These are phyloP conservation scores for Theonella swinhoei DNA, from an alignment of 37 sponge, comb jelly and placozoan species.

Conservation along the genomic window DNA sequence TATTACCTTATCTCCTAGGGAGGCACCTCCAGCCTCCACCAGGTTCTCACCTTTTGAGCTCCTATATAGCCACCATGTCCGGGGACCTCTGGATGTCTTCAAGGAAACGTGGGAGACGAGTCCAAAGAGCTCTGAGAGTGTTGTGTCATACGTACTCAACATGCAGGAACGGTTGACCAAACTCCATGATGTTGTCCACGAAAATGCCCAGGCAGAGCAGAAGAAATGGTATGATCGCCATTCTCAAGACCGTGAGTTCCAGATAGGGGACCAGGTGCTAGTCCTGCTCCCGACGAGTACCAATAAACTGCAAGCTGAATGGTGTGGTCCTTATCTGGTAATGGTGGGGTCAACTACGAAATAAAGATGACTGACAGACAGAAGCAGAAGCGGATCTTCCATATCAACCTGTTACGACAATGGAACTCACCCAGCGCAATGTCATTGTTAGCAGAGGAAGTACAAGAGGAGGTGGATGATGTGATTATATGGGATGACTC, in stretches of 20 bases:
- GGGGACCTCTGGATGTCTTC: slow-evolving; percentile 60
- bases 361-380: slow-evolving; percentile 17
- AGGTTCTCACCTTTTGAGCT: slow-evolving; percentile 61
- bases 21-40: slow-evolving; percentile 36
- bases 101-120: slow-evolving; percentile 46
- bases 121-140: slow-evolving; percentile 10
- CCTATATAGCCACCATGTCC: slow-evolving; percentile 36
- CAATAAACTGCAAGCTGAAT: slow-evolving; percentile 23
- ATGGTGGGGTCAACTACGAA: slow-evolving; percentile 16
- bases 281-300: slow-evolving; percentile 37
- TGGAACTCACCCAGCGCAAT: slow-evolving; percentile 1
- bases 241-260: slow-evolving; percentile 18
- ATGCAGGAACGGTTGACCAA: slow-evolving; percentile 28
- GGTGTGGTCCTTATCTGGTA: slow-evolving; percentile 46
- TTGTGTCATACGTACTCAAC: slow-evolving; percentile 31
- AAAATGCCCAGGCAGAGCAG: slow-evolving; percentile 38
- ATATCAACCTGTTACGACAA: slow-evolving; percentile 39
- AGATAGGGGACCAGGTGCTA: slow-evolving; percentile 44
- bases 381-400: slow-evolving; percentile 19
- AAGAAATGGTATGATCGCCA: slow-evolving; percentile 49
- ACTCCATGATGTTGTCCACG: slow-evolving; percentile 21
- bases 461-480: not conserved
- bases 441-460: not conserved
- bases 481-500: not conserved
- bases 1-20: slow-evolving; percentile 47